Evolutionary conservation across 2,113 vertebrate genomes (phyloP).

Genomic region (Semnornis frantzii): DNA sequence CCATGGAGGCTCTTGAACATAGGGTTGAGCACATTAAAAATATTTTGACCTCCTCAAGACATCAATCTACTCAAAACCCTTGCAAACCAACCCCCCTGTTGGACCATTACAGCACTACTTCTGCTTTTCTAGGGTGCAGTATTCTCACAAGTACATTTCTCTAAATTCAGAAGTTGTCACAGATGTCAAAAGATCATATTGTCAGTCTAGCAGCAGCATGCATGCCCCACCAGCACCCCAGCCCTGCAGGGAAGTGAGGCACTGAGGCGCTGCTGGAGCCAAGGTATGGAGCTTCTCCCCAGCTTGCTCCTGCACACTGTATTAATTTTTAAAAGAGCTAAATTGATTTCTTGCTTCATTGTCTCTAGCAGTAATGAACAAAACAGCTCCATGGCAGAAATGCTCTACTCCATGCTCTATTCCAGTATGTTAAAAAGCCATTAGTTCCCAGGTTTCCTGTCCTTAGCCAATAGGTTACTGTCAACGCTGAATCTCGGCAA

Average conservation of each 20-base stretch:
- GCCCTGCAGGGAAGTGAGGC: background rate
- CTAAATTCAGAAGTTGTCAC: background rate
- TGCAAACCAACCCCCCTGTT: rapidly evolving
- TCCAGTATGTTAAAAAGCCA: constrained; percentile 26
- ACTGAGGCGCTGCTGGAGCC: background rate
- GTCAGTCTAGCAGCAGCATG: background rate
- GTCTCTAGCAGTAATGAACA: constrained; percentile 4
- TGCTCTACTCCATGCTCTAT: background rate
- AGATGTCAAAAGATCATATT: background rate
- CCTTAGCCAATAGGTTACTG: background rate
- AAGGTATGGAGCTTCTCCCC: background rate
- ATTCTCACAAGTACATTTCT: background rate
- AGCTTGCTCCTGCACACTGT: background rate
- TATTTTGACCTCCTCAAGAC: background rate
- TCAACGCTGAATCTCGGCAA: background rate
- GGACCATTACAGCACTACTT: background rate
- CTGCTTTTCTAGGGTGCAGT: background rate
- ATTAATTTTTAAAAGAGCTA: constrained; percentile 36
- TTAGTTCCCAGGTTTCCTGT: background rate
- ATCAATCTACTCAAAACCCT: background rate
- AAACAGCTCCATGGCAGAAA: constrained; percentile 6
- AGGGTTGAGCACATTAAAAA: background rate
- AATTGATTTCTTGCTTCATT: constrained; percentile 45
- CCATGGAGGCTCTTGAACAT: background rate
- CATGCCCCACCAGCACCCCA: background rate